Percentiles rank a stretch among this genome's conserved stretches.
Evolutionary conservation across 1,140 invertebrate species (phyloP).

Genomic region (Ceratina japonica): DNA sequence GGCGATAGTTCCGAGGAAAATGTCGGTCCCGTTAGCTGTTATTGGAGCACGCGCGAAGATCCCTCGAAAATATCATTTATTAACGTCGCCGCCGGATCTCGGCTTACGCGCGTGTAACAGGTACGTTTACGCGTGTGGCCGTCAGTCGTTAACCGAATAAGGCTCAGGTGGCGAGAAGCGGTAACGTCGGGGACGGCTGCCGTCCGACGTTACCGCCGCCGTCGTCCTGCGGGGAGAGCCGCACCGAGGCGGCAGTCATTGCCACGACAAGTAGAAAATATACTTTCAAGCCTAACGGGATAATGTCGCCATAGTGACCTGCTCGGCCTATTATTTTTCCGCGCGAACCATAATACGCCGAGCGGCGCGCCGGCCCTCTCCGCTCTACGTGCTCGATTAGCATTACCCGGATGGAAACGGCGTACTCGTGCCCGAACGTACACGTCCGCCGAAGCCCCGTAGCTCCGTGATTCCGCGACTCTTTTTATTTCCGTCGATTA

Average conservation of each 20-base stretch:
- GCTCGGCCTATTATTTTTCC: constrained; percentile 62
- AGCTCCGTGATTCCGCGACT: not conserved
- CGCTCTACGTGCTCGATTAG: constrained; percentile 45
- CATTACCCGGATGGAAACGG: constrained; percentile 38
- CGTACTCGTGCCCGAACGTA: constrained; percentile 23
- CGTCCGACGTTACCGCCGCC: no score
- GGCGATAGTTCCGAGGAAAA: no score
- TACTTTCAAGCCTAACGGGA: constrained; percentile 67
- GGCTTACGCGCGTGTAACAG: no score
- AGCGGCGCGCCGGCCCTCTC: not conserved
- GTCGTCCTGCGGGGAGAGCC: constrained; percentile 43
- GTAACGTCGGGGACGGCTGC: constrained; percentile 44
- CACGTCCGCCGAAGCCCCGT: not conserved
- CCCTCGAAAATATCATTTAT: constrained; percentile 1
- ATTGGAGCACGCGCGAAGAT: not conserved
- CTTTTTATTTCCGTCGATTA: no score
- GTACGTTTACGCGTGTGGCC: not conserved
- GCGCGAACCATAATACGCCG: constrained; percentile 53
- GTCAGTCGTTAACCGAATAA: constrained; percentile 61
- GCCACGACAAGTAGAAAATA: constrained; percentile 66
- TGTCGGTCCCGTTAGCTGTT: no score
- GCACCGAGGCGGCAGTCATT: constrained; percentile 47
- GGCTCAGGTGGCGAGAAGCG: constrained; percentile 55
- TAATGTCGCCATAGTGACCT: constrained; percentile 68
- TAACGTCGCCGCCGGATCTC: not conserved